These are phyloP conservation scores for Clunio marinus DNA, from an alignment of 2,888 invertebrate species.

Conservation along the genomic window DNA sequence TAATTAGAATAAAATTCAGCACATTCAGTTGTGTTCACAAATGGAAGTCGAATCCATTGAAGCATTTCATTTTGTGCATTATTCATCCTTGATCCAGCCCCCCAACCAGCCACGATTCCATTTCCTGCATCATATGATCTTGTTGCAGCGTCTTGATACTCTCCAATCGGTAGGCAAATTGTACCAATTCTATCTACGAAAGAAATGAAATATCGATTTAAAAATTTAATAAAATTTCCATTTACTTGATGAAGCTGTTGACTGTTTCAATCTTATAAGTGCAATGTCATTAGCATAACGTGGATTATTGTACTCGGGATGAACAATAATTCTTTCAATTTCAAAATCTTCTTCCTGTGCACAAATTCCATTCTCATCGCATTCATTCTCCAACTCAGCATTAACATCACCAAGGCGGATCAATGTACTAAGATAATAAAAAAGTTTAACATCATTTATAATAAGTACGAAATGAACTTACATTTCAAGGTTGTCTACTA, in stretches of 20 bases:
- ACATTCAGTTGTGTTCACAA: slow-evolving; percentile 50
- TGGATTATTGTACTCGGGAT: slow-evolving; percentile 54
- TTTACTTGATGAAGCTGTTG: neutral
- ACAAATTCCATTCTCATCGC: slow-evolving; percentile 48
- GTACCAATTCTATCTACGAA: slow-evolving; percentile 48
- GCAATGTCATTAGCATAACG: slow-evolving; percentile 59
- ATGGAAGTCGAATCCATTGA: slow-evolving; percentile 52
- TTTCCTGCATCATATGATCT: slow-evolving; percentile 52
- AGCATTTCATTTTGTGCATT: slow-evolving; percentile 45
- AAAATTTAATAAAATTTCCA: neutral
- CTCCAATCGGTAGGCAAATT: slow-evolving; percentile 54
- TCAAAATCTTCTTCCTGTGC: slow-evolving; percentile 54
- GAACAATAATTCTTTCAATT: slow-evolving; percentile 53
- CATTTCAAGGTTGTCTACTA: slow-evolving; percentile 52
- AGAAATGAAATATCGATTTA: neutral
- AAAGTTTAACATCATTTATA: neutral
- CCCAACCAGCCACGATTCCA: slow-evolving; percentile 66
- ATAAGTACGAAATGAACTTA: slow-evolving; percentile 43
- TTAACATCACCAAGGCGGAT: slow-evolving; percentile 64
- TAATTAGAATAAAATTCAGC: slow-evolving; percentile 49
- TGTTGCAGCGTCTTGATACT: slow-evolving; percentile 42
- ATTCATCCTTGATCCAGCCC: neutral
- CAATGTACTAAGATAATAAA: slow-evolving; percentile 51
- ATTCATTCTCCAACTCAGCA: slow-evolving; percentile 51
- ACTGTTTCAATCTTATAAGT: slow-evolving; percentile 50